Evolutionary conservation across 2,888 invertebrate genomes (phyloP).

Genomic region (Drosophila mercatorum): DNA sequence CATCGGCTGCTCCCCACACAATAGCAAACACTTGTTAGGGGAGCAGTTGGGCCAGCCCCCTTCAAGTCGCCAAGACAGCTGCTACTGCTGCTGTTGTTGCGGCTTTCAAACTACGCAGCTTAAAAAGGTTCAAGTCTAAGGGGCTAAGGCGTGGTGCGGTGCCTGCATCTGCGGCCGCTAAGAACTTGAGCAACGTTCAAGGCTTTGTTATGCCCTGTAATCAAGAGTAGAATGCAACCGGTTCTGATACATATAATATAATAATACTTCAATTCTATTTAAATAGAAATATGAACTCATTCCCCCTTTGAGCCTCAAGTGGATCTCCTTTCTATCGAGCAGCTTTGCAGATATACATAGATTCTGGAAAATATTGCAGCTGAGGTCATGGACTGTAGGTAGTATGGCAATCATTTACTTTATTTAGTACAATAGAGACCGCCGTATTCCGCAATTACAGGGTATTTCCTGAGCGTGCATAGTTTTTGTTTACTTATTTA

Average conservation of each 20-base stretch:
- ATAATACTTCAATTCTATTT: too few species aligned
- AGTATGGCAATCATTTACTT: background rate
- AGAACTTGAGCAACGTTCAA: slow-evolving; percentile 1
- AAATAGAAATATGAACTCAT: too few species aligned
- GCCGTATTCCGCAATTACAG: background rate
- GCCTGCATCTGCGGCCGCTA: slow-evolving; percentile 9
- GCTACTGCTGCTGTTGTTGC: slow-evolving; percentile 19
- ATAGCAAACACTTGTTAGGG: slow-evolving; percentile 46
- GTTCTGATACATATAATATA: too few species aligned
- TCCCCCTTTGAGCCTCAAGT: too few species aligned
- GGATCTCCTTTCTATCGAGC: too few species aligned
- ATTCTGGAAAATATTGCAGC: background rate
- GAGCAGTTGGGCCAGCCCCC: slow-evolving; percentile 5
- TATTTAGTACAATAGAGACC: background rate
- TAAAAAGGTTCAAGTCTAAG: slow-evolving; percentile 20
- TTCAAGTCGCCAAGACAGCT: background rate
- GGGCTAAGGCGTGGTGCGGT: slow-evolving; percentile 3
- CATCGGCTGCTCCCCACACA: slow-evolving; percentile 28
- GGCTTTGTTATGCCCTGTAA: slow-evolving; percentile 15
- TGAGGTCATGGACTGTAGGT: too few species aligned
- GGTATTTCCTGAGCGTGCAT: background rate
- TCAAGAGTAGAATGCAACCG: too few species aligned
- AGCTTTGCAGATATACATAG: too few species aligned
- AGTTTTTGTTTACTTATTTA: background rate
- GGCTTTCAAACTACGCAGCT: slow-evolving; percentile 44